Conservation (phyloP, 2,113 vertebrate genomes). For the Oxyruncus cristatus region DNA sequence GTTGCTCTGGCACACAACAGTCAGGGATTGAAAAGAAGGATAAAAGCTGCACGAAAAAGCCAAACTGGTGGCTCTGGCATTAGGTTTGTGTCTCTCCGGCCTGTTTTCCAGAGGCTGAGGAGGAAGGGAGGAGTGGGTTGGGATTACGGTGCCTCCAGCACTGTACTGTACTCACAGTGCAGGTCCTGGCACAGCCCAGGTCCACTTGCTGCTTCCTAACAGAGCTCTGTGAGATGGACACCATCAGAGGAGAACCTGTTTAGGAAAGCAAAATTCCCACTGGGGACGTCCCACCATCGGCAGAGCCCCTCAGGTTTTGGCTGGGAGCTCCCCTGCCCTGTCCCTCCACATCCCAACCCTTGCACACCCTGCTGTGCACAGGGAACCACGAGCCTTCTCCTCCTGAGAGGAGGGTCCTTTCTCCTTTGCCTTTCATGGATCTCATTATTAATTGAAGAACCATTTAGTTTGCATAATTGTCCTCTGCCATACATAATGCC, state of each 20-base stretch:
- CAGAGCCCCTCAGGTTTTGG: not conserved
- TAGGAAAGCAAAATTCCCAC: not conserved
- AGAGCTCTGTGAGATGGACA: not conserved
- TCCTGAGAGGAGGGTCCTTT: not conserved
- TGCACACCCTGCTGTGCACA: not conserved
- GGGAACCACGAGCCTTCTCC: conserved; percentile 20
- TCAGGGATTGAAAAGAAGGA: not conserved
- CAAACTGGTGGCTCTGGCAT: not conserved
- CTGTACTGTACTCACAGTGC: rapidly evolving
- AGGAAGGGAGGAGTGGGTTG: not conserved
- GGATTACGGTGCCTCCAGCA: too few species aligned
- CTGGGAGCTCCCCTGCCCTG: rapidly evolving
- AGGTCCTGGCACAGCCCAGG: not conserved
- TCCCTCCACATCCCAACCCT: rapidly evolving
- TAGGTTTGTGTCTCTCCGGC: not conserved
- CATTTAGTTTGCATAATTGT: conserved; percentile 70
- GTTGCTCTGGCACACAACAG: not conserved
- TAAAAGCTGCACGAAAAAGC: not conserved
- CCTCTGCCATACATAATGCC: conserved; percentile 71
- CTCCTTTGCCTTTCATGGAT: conserved; percentile 55
- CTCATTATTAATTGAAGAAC: conserved; percentile 75
- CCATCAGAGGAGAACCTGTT: not conserved
- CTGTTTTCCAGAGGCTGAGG: not conserved
- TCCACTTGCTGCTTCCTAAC: not conserved
- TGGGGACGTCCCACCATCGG: not conserved